Percentiles rank a stretch among this genome's conserved stretches.
phyloP scores from a whole-genome alignment of 2,113 vertebrate genomes.

The Microcebus lehilahytsara region DNA sequence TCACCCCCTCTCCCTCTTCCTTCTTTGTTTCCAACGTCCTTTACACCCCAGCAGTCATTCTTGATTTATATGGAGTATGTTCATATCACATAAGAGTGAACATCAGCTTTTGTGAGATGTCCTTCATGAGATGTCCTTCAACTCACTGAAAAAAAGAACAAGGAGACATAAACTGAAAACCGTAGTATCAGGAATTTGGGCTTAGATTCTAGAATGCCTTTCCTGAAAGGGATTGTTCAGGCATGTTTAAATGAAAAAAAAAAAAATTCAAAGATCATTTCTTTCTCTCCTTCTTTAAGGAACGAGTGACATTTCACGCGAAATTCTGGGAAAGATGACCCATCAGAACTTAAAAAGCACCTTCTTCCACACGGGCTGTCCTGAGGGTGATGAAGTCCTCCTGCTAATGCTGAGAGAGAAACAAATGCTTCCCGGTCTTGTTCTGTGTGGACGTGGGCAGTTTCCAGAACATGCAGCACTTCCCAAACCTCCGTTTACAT shows the following conservation, averaged over 20 bases:
- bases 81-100: neutral
- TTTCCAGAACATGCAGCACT: neutral
- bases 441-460: accelerated
- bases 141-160: neutral
- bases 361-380: neutral
- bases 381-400: neutral
- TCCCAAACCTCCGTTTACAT: neutral
- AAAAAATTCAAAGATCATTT: neutral
- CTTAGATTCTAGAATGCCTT: neutral
- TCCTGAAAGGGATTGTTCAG: neutral
- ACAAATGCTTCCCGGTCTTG: neutral
- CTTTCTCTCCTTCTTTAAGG: neutral
- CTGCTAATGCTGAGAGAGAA: neutral
- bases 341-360: neutral
- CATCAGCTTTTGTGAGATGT: neutral
- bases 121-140: neutral
- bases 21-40: too few species aligned
- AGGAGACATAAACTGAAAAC: neutral
- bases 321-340: neutral
- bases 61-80: neutral
- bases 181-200: neutral
- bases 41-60: neutral
- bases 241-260: neutral
- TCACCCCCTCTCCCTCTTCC: too few species aligned
- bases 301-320: neutral